These are phyloP conservation scores for Anabacerthia variegaticeps DNA, from an alignment of 2,797 vertebrate species.

Conservation along the genomic window DNA sequence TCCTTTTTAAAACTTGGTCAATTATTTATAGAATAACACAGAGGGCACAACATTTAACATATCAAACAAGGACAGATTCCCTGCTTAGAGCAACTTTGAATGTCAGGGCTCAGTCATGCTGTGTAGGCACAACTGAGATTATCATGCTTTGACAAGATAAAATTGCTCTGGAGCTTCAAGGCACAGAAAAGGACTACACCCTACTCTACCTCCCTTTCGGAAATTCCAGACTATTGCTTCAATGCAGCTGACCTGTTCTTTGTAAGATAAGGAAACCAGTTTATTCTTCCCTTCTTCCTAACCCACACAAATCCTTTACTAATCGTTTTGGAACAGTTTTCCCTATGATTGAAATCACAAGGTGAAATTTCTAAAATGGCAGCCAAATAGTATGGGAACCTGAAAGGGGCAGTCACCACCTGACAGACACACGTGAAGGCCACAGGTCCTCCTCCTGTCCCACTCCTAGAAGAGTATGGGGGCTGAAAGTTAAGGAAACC, in stretches of 20 bases:
- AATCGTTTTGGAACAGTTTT: background rate
- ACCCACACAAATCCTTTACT: background rate
- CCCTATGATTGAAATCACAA: accelerated
- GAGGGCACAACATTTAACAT: background rate
- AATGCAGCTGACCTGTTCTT: background rate
- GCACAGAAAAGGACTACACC: background rate
- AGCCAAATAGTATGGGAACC: background rate
- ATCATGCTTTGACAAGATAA: constrained; percentile 8
- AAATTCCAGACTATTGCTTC: background rate
- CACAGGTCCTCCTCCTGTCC: background rate
- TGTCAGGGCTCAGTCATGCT: background rate
- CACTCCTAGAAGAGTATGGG: background rate
- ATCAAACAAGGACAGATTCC: background rate
- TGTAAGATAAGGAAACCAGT: background rate
- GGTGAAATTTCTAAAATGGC: background rate
- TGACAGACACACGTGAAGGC: background rate
- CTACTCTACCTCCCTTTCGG: background rate
- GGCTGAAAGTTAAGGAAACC: background rate
- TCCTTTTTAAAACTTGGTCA: background rate
- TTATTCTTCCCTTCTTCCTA: background rate
- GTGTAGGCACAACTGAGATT: background rate
- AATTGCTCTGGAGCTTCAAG: constrained; percentile 23
- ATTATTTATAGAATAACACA: constrained; percentile 14
- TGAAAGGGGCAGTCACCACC: background rate
- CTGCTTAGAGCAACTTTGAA: background rate